phyloP scores from a whole-genome alignment of 2,797 vertebrate species.

The Lycodopsis pacificus region DNA sequence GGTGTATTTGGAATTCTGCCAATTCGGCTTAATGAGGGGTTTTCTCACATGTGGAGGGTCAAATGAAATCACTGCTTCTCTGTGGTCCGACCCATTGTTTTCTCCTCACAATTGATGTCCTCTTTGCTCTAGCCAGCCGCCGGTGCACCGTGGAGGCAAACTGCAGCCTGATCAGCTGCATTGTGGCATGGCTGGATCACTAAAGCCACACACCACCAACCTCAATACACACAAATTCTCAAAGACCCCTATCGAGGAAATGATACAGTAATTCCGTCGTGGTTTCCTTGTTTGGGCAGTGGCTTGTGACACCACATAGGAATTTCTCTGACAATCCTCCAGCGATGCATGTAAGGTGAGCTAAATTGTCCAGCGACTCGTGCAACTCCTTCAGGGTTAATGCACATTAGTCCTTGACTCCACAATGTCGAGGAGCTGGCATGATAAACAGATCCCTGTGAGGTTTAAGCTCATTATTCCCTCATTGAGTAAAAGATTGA shows the following conservation, averaged over 20 bases:
- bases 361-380: background rate
- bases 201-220: constrained; percentile 2
- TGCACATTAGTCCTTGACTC: constrained; percentile 41
- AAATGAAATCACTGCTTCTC: background rate
- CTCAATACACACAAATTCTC: constrained; percentile 9
- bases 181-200: background rate
- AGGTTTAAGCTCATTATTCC: constrained; percentile 54
- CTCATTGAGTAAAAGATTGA: constrained; percentile 31
- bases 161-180: constrained; percentile 4
- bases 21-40: background rate
- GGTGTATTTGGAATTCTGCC: background rate
- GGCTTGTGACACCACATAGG: background rate
- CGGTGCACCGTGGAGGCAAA: background rate
- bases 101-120: background rate
- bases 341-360: background rate
- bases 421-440: constrained; percentile 33
- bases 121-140: background rate
- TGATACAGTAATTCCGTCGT: background rate
- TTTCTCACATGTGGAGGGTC: background rate
- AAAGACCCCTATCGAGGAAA: background rate
- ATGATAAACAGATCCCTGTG: constrained; percentile 28
- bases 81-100: background rate
- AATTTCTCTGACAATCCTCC: background rate
- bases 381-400: background rate
- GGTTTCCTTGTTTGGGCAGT: constrained; percentile 1